A percentile compares a stretch with the other conserved stretches of the same genome.
phyloP scores from a whole-genome alignment of 2,797 vertebrate species.

The Epinephelus coioides region DNA sequence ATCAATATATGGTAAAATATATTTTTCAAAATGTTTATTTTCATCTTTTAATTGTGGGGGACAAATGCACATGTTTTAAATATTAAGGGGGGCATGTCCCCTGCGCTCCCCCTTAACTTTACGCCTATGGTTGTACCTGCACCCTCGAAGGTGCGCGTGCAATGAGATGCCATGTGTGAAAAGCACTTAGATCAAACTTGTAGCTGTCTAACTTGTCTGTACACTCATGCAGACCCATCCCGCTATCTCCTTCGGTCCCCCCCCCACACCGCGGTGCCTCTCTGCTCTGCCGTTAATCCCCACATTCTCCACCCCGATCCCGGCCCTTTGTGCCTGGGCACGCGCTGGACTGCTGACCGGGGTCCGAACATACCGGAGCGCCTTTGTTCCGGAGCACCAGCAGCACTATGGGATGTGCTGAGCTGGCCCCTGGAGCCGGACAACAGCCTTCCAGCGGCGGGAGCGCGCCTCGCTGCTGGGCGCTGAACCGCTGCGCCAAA shows the following conservation, averaged over 20 bases:
- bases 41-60: too few species aligned
- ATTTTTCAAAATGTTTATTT: too few species aligned
- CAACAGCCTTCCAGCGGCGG: slow-evolving; percentile 53
- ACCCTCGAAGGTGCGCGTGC: not conserved
- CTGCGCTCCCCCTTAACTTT: too few species aligned
- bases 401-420: slow-evolving; percentile 84
- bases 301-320: slow-evolving; percentile 73
- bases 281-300: slow-evolving; percentile 78
- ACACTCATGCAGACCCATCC: not conserved
- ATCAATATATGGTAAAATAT: too few species aligned
- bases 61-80: too few species aligned
- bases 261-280: slow-evolving; percentile 15
- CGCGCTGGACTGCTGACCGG: slow-evolving; percentile 85
- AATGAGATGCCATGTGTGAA: not conserved
- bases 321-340: slow-evolving; percentile 75
- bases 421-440: slow-evolving; percentile 73
- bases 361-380: slow-evolving; percentile 80
- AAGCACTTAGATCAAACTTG: not conserved
- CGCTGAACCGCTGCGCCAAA: not conserved
- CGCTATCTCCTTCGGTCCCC: slow-evolving; percentile 3
- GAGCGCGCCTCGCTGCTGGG: slow-evolving; percentile 39
- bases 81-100: too few species aligned
- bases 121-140: not conserved
- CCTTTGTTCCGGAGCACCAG: slow-evolving; percentile 72
- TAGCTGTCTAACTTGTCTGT: slow-evolving; percentile 11